Conservation (phyloP, 2,113 vertebrate genomes). For the Condylura cristata region DNA sequence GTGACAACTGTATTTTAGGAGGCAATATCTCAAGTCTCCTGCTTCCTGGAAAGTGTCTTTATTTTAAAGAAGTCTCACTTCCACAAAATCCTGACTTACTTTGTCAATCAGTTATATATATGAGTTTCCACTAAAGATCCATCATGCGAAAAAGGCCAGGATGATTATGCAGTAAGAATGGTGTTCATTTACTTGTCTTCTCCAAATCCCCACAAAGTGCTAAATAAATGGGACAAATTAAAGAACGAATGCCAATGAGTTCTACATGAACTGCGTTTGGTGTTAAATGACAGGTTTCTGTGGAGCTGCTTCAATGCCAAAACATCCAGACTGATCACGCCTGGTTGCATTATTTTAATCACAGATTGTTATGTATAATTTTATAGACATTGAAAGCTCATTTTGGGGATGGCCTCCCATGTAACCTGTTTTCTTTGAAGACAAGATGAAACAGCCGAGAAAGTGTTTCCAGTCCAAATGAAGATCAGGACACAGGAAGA, state of each 20-base stretch:
- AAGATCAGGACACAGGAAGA: not conserved
- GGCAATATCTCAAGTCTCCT: not conserved
- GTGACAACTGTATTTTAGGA: not conserved
- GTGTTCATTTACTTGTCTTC: slow-evolving; percentile 17
- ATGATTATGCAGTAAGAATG: not conserved
- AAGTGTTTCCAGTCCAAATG: not conserved
- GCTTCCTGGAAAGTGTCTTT: slow-evolving; percentile 18
- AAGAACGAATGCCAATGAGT: not conserved
- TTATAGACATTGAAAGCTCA: not conserved
- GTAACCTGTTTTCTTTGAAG: not conserved
- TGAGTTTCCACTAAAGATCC: not conserved
- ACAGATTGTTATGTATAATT: not conserved
- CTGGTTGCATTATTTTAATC: not conserved
- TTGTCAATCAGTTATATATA: not conserved
- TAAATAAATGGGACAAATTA: not conserved
- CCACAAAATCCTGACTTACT: not conserved
- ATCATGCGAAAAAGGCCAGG: not conserved
- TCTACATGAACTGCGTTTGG: not conserved
- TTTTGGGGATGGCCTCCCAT: not conserved
- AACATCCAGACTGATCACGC: not conserved
- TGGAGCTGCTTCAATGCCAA: not conserved
- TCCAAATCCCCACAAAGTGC: not conserved
- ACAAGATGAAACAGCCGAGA: not conserved
- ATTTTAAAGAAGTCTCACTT: not conserved
- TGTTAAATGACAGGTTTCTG: slow-evolving; percentile 1